Percentiles rank a stretch among this genome's conserved stretches.
These are phyloP conservation scores for Diplosoma virens DNA, from an alignment of 23 tunicate species.

Conservation along the genomic window DNA sequence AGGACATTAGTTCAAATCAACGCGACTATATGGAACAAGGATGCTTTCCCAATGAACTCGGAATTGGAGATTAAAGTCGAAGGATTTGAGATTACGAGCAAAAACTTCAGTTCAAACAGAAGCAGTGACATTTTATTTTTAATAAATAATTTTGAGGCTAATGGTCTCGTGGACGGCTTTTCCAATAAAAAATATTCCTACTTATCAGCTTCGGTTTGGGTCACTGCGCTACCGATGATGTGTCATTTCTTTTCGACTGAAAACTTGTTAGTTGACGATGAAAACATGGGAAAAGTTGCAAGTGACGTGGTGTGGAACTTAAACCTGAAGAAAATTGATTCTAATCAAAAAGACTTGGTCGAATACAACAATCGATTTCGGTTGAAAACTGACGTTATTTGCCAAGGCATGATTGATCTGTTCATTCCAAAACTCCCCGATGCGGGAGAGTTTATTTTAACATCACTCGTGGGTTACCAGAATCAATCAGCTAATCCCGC, in stretches of 20 bases:
- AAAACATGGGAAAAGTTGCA: neutral
- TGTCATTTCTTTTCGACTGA: neutral
- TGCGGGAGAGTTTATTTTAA: neutral
- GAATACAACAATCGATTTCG: slow-evolving; percentile 12
- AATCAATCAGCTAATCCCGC: neutral
- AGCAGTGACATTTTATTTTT: neutral
- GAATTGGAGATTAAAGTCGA: neutral
- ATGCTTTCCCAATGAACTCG: too few species aligned
- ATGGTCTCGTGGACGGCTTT: neutral
- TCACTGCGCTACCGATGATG: neutral
- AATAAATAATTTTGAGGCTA: neutral
- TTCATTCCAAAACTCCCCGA: slow-evolving; percentile 1
- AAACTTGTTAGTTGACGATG: neutral
- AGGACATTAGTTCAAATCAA: too few species aligned
- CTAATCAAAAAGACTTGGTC: neutral
- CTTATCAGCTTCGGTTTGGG: neutral
- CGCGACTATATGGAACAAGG: too few species aligned
- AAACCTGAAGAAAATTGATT: neutral
- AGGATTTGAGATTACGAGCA: neutral
- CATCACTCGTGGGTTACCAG: neutral
- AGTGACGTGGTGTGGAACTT: neutral
- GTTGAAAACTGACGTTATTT: neutral
- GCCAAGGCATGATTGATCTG: slow-evolving; percentile 4
- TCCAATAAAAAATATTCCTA: neutral
- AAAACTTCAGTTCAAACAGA: neutral